Percentiles rank a stretch among this genome's conserved stretches.
These are phyloP conservation scores for Onychomys leucogaster DNA, from an alignment of 2,797 vertebrate genomes.

Conservation along the genomic window DNA sequence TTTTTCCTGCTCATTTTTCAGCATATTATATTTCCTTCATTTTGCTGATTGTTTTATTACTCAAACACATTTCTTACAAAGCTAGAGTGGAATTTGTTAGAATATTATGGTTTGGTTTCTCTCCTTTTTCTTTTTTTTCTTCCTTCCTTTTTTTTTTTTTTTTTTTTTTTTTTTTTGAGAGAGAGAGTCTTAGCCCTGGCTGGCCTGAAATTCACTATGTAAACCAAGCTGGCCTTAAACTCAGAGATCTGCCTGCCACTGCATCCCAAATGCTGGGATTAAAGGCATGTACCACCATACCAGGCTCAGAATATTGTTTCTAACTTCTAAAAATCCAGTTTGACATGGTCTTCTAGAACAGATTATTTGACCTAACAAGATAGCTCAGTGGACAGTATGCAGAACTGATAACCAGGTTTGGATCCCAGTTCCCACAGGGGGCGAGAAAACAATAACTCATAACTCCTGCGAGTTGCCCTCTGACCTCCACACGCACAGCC, in stretches of 20 bases:
- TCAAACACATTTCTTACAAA: not conserved
- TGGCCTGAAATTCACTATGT: not conserved
- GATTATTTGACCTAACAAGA: not conserved
- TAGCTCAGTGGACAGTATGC: not conserved
- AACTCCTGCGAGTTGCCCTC: not conserved
- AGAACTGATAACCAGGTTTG: not conserved
- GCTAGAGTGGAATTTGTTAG: not conserved
- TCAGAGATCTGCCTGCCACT: not conserved
- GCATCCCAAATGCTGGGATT: not conserved
- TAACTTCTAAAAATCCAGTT: not conserved
- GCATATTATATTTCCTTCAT: not conserved
- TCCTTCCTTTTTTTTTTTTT: not conserved
- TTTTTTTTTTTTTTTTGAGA: not conserved
- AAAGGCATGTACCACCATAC: no score
- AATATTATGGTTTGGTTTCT: not conserved
- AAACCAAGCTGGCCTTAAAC: no score
- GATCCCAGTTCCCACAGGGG: not conserved
- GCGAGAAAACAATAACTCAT: not conserved
- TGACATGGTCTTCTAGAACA: not conserved
- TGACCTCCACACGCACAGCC: not conserved
- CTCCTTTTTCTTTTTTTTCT: no score
- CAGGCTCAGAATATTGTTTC: not conserved
- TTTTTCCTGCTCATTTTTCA: not conserved
- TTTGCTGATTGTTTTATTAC: not conserved
- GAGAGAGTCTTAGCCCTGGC: not conserved